Percentiles rank a stretch among this genome's conserved stretches.
phyloP scores from a whole-genome alignment of 2,113 vertebrate genomes.

The Cavia aperea region DNA sequence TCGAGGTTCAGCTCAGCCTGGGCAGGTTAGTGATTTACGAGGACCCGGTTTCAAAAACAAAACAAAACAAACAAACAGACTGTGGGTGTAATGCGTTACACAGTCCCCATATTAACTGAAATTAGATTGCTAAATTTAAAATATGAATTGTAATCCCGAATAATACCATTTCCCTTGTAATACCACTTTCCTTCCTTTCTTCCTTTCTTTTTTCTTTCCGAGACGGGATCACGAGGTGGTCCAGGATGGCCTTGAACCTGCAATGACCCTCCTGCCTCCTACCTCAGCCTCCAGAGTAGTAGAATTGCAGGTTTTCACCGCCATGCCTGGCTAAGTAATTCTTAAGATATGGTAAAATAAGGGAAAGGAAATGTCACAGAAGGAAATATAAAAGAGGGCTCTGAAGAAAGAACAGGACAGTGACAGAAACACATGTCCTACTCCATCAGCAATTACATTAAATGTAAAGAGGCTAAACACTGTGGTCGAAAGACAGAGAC shows the following conservation, averaged over 20 bases:
- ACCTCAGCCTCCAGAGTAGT: neutral
- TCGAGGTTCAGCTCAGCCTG: too few relatives aligned
- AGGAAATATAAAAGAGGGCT: neutral
- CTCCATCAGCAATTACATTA: neutral
- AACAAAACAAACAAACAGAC: neutral
- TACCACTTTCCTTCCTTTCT: too few relatives aligned
- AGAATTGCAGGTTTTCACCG: neutral
- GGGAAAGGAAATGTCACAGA: neutral
- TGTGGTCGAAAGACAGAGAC: neutral
- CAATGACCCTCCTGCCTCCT: neutral
- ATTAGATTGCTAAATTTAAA: neutral
- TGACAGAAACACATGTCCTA: neutral
- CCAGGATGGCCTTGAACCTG: neutral
- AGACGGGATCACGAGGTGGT: neutral
- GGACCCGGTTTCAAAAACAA: neutral
- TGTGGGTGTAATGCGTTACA: too few relatives aligned
- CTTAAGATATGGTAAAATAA: neutral
- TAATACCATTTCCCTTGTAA: neutral
- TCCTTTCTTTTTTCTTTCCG: neutral
- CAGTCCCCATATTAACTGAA: too few relatives aligned
- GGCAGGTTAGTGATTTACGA: neutral
- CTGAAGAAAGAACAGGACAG: neutral
- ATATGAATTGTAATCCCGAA: neutral
- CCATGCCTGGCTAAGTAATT: neutral
- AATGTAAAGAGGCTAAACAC: neutral